phyloP scores from a whole-genome alignment of 2,113 vertebrate genomes.

The Ceyx cyanopectus region DNA sequence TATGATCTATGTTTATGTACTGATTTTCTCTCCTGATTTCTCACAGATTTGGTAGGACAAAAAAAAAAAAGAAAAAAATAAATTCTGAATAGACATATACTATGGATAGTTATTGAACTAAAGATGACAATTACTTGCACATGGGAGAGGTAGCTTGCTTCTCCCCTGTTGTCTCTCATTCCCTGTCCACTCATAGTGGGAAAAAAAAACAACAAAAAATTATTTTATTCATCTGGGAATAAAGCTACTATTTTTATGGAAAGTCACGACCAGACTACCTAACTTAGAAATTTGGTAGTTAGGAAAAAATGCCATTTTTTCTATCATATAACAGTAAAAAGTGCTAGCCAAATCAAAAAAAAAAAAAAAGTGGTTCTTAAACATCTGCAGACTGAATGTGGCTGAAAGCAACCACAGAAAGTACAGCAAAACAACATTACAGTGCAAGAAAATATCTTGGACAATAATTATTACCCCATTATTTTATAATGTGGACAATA shows the following conservation, averaged over 20 bases:
- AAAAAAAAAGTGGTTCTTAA: not conserved
- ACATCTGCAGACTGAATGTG: not conserved
- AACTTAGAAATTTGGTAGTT: not conserved
- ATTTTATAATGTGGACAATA: not conserved
- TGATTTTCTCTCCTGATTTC: not conserved
- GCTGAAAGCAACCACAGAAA: not conserved
- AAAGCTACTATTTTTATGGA: not conserved
- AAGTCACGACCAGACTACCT: not conserved
- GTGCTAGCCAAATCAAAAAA: not conserved
- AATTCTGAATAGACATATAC: not conserved
- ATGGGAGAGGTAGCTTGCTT: not conserved
- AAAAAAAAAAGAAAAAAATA: not conserved
- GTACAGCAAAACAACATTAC: not conserved
- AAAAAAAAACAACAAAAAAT: not conserved
- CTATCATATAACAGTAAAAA: not conserved
- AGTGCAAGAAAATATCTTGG: not conserved
- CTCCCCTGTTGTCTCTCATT: not conserved
- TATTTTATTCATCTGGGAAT: not conserved
- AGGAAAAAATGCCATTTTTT: not conserved
- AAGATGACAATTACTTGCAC: not conserved
- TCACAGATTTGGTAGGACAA: not conserved
- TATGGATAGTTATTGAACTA: fast-evolving
- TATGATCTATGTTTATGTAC: not conserved
- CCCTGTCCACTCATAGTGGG: not conserved
- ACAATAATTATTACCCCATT: not conserved